phyloP scores from a whole-genome alignment of 2,113 vertebrate species.

The Nymphicus hollandicus region DNA sequence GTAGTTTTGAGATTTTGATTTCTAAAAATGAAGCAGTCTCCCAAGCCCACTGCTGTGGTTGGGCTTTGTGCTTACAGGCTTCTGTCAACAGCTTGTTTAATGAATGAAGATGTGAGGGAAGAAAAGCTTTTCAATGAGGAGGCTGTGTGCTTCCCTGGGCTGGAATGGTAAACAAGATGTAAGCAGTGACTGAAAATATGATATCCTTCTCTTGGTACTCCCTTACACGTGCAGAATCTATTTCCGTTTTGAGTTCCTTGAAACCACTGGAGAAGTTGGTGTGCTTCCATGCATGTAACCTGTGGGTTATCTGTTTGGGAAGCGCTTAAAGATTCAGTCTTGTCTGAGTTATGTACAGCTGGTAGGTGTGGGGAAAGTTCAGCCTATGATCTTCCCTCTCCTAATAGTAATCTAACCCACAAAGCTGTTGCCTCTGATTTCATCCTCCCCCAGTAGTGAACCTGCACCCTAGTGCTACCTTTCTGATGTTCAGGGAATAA shows the following conservation, averaged over 20 bases:
- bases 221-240: not conserved
- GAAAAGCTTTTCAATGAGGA: conserved; percentile 5
- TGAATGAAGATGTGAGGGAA: conserved; percentile 44
- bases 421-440: not conserved
- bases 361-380: not conserved
- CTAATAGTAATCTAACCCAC: not conserved
- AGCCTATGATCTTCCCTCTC: not conserved
- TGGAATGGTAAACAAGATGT: not conserved
- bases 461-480: not conserved
- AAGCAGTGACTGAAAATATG: not conserved
- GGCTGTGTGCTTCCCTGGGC: not conserved
- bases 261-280: not conserved
- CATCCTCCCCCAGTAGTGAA: not conserved
- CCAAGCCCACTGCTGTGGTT: not conserved
- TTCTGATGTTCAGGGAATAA: not conserved
- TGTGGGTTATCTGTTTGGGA: not conserved
- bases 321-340: accelerated
- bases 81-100: conserved; percentile 14
- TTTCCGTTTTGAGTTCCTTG: not conserved
- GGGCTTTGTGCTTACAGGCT: not conserved
- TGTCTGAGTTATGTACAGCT: not conserved
- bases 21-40: conserved; percentile 31
- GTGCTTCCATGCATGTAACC: not conserved
- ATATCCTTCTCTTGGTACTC: not conserved
- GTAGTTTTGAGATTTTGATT: not conserved